phyloP scores from a whole-genome alignment of 2,113 vertebrate species.

The Istiophorus platypterus region DNA sequence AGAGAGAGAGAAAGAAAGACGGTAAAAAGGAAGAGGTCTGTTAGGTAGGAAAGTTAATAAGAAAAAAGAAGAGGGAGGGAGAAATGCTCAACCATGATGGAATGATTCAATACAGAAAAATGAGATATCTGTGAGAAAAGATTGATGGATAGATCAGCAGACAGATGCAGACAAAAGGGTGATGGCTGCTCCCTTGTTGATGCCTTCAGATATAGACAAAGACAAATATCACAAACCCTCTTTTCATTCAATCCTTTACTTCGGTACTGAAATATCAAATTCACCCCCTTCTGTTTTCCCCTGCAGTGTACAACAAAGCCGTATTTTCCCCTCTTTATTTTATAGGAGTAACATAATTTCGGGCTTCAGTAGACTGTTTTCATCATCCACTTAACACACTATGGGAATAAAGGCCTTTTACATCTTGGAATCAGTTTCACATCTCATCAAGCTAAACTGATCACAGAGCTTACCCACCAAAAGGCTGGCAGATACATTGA shows the following conservation, averaged over 20 bases:
- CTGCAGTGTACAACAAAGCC: conserved; percentile 14
- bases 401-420: conserved; percentile 26
- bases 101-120: conserved; percentile 9
- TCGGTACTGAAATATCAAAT: background rate
- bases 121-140: background rate
- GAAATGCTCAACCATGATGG: background rate
- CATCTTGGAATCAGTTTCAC: conserved; percentile 27
- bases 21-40: background rate
- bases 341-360: conserved; percentile 15
- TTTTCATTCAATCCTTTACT: conserved; percentile 2
- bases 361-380: conserved; percentile 39
- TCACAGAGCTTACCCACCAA: conserved; percentile 33
- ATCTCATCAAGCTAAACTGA: conserved; percentile 41
- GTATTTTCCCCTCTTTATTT: conserved; percentile 28
- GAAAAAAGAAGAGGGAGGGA: background rate
- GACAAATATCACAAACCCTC: conserved; percentile 1
- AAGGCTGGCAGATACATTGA: conserved; percentile 18
- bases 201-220: conserved; percentile 27
- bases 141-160: conserved; percentile 22
- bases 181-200: conserved; percentile 12
- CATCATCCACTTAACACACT: conserved; percentile 54
- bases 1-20: no score
- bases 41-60: background rate
- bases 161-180: conserved; percentile 10
- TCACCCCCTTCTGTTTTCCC: background rate